A percentile compares a stretch with the other conserved stretches of the same genome.
Conservation (phyloP, 1,140 invertebrate genomes). For the Drosophila gunungcola region DNA sequence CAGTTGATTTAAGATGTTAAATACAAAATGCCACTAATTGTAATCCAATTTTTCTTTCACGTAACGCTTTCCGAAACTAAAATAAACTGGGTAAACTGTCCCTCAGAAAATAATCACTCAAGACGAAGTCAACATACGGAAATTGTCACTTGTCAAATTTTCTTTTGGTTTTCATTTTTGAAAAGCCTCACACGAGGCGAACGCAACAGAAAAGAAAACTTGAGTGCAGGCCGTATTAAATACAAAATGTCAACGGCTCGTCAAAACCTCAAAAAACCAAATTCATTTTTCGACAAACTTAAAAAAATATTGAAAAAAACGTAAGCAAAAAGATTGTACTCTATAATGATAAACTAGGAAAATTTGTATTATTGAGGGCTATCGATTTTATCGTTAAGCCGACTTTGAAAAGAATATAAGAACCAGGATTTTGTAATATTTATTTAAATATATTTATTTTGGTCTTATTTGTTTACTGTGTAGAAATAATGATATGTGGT, state of each 20-base stretch:
- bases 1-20: slow-evolving; percentile 4
- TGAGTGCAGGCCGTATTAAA: slow-evolving; percentile 68
- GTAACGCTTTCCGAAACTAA: slow-evolving; percentile 59
- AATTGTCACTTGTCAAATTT: slow-evolving; percentile 80
- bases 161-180: slow-evolving; percentile 38
- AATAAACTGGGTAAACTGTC: slow-evolving; percentile 54
- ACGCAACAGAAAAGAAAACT: slow-evolving; percentile 25
- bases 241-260: slow-evolving; percentile 73
- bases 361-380: no score
- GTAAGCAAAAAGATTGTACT: neutral
- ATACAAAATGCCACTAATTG: slow-evolving; percentile 20
- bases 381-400: no score
- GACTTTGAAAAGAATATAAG: no score
- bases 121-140: slow-evolving; percentile 64
- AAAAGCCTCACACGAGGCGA: slow-evolving; percentile 33
- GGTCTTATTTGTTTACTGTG: no score
- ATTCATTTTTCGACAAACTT: slow-evolving; percentile 25
- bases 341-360: no score
- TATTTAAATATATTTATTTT: no score
- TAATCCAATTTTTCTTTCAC: slow-evolving; percentile 44
- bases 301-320: slow-evolving; percentile 22
- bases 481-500: no score
- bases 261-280: slow-evolving; percentile 47
- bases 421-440: no score
- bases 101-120: slow-evolving; percentile 42